Percentiles rank a stretch among this genome's conserved stretches.
These are phyloP conservation scores for Oncorhynchus mykiss DNA, from an alignment of 2,113 vertebrate species.

Conservation along the genomic window DNA sequence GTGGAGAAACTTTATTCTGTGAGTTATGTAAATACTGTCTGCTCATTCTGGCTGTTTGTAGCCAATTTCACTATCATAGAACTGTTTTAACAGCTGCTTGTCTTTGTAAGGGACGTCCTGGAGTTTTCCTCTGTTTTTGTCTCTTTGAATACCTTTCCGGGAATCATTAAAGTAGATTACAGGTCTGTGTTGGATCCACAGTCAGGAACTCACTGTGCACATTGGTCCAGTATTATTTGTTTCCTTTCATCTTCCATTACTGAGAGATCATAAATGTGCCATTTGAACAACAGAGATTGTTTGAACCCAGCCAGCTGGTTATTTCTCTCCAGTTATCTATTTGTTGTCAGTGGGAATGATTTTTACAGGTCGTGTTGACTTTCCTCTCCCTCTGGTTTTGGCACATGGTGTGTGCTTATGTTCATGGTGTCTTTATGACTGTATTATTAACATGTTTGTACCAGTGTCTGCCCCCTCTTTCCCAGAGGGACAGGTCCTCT, in stretches of 20 bases:
- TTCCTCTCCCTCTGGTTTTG: neutral
- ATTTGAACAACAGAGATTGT: slow-evolving; percentile 3
- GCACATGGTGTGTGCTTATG: neutral
- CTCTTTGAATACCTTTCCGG: slow-evolving; percentile 17
- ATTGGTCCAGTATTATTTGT: slow-evolving; percentile 7
- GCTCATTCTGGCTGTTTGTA: slow-evolving; percentile 37
- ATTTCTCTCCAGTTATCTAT: neutral
- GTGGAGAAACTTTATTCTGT: slow-evolving; percentile 31
- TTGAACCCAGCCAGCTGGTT: slow-evolving; percentile 5
- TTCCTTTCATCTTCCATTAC: slow-evolving; percentile 24
- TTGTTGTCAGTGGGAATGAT: slow-evolving; percentile 9
- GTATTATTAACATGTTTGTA: slow-evolving; percentile 3
- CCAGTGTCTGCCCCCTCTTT: slow-evolving; percentile 2
- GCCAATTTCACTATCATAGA: slow-evolving; percentile 42
- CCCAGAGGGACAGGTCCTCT: neutral
- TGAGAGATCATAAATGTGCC: slow-evolving; percentile 22
- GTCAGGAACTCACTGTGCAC: slow-evolving; percentile 25
- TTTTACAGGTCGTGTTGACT: neutral
- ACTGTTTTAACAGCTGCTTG: slow-evolving; percentile 55
- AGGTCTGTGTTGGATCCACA: slow-evolving; percentile 26
- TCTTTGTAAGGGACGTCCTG: slow-evolving; percentile 34
- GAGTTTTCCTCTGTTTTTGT: slow-evolving; percentile 21
- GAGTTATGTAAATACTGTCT: slow-evolving; percentile 44
- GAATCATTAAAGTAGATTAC: slow-evolving; percentile 36
- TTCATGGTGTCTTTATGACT: neutral